These are phyloP conservation scores for Sesamia nonagrioides DNA, from an alignment of 1,140 invertebrate genomes.

Conservation along the genomic window DNA sequence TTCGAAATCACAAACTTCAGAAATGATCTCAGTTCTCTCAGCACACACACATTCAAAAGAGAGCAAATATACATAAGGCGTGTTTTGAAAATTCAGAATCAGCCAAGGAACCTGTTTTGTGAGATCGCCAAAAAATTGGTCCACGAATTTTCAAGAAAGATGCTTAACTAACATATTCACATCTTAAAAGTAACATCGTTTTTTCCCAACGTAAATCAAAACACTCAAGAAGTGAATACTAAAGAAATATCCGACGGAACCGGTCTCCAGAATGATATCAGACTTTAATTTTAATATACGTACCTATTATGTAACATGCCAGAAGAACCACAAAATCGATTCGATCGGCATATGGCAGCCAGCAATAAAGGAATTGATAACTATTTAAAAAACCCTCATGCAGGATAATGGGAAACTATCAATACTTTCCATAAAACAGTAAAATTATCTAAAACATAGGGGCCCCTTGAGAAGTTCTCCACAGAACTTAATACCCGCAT, in stretches of 20 bases:
- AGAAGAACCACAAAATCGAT: slow-evolving; percentile 60
- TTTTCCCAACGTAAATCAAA: background rate
- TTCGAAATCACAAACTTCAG: background rate
- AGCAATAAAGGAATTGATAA: slow-evolving; percentile 61
- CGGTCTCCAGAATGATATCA: slow-evolving; percentile 33
- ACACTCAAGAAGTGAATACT: background rate
- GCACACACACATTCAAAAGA: slow-evolving; percentile 10
- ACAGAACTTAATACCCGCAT: slow-evolving; percentile 60
- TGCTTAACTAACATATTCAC: background rate
- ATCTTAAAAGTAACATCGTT: background rate
- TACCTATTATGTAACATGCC: slow-evolving; percentile 44
- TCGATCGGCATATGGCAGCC: slow-evolving; percentile 61
- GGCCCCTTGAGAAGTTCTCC: slow-evolving; percentile 58
- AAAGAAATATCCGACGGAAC: slow-evolving; percentile 10
- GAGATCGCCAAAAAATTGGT: slow-evolving; percentile 22
- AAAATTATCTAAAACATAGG: slow-evolving; percentile 69
- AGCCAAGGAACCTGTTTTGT: slow-evolving; percentile 3
- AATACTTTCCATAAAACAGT: slow-evolving; percentile 68
- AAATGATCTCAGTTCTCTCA: background rate
- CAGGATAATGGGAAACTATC: slow-evolving; percentile 60
- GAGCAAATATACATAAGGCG: background rate
- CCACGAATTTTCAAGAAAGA: slow-evolving; percentile 3
- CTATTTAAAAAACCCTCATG: slow-evolving; percentile 69
- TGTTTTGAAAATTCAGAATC: background rate
- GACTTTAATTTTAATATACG: slow-evolving; percentile 24